Conservation (phyloP, 2,888 invertebrate genomes). For the Eupithecia centaureata region DNA sequence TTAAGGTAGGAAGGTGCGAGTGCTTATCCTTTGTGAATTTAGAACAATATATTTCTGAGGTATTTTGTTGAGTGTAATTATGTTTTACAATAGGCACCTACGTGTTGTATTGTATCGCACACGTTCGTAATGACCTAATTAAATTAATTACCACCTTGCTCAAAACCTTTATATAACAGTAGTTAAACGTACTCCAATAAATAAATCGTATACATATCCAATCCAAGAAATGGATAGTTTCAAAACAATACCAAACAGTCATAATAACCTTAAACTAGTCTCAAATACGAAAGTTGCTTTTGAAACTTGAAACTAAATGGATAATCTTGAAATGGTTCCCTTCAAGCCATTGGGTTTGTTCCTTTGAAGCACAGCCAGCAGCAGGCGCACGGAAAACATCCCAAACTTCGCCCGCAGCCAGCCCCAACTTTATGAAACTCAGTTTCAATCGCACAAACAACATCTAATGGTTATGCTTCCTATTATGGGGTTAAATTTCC, state of each 20-base stretch:
- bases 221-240: not conserved
- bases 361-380: not conserved
- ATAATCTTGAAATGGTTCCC: constrained; percentile 5
- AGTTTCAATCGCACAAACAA: constrained; percentile 9
- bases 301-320: constrained; percentile 8
- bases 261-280: not conserved
- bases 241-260: not conserved
- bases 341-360: constrained; percentile 6
- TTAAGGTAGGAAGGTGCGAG: no score
- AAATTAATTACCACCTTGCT: not conserved
- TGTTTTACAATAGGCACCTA: no score
- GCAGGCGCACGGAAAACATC: not conserved
- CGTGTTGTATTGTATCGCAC: not conserved
- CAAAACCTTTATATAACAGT: not conserved
- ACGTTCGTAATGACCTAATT: not conserved
- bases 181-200: not conserved
- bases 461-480: constrained; percentile 2
- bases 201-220: not conserved
- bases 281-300: not conserved
- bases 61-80: not conserved
- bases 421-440: not conserved
- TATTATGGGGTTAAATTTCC: not conserved
- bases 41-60: not conserved
- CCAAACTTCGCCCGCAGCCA: constrained; percentile 6
- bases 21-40: not conserved